A percentile compares a stretch with the other conserved stretches of the same genome.
phyloP scores from a whole-genome alignment of 2,888 invertebrate genomes.

The Andrena dorsata region DNA sequence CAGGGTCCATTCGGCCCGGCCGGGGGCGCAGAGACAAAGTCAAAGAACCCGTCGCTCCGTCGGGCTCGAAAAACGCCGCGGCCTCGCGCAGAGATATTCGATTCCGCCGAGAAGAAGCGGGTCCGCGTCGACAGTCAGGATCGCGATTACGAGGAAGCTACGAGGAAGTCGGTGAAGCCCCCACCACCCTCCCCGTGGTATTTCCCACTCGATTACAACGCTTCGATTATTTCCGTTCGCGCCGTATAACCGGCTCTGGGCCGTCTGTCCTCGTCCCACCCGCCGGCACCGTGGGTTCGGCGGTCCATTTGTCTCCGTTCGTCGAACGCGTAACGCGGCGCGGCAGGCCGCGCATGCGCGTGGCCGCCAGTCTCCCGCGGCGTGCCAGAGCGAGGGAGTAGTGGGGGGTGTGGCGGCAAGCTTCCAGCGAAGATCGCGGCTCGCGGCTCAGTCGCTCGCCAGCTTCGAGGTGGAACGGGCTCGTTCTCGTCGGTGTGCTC shows the following conservation, averaged over 20 bases:
- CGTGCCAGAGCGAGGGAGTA: slow-evolving; percentile 11
- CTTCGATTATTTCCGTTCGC: slow-evolving; percentile 72
- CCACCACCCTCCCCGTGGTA: slow-evolving; percentile 42
- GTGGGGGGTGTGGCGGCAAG: slow-evolving; percentile 71
- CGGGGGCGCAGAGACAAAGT: no score
- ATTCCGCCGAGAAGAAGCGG: slow-evolving; percentile 25
- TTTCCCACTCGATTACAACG: slow-evolving; percentile 65
- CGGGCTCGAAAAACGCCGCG: neutral
- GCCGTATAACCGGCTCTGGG: slow-evolving; percentile 39
- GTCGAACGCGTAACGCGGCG: slow-evolving; percentile 36
- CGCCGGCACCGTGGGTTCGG: slow-evolving; percentile 25
- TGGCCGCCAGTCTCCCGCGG: slow-evolving; percentile 9
- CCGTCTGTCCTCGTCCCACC: slow-evolving; percentile 48
- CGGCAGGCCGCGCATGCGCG: slow-evolving; percentile 39
- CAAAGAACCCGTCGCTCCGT: no score
- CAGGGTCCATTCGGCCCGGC: no score
- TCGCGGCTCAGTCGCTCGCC: slow-evolving; percentile 80
- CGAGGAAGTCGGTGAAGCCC: slow-evolving; percentile 77
- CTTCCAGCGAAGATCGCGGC: slow-evolving; percentile 72
- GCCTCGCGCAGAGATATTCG: neutral
- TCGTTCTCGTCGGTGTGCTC: neutral
- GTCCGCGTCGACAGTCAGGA: slow-evolving; percentile 61
- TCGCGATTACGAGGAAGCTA: slow-evolving; percentile 77
- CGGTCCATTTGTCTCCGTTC: slow-evolving; percentile 58
- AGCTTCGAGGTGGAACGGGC: slow-evolving; percentile 75